Conservation (phyloP, 2,797 vertebrate species). For the Ctenopoma kingsleyae region DNA sequence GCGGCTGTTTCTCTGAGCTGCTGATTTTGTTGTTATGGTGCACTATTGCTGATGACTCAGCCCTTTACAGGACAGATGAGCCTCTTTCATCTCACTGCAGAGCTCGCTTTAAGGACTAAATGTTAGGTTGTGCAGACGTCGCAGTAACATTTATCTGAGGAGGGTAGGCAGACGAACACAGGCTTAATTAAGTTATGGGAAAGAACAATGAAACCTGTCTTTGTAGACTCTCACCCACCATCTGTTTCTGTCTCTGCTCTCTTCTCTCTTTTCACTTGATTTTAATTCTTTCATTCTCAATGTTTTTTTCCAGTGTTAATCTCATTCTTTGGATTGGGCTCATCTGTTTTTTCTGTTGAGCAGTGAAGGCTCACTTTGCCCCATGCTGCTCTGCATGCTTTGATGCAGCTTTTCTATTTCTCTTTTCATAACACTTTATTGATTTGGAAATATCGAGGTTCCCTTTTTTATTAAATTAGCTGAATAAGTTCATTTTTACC, state of each 20-base stretch:
- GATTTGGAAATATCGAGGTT: slow-evolving; percentile 40
- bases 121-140: slow-evolving; percentile 37
- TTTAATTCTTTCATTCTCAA: slow-evolving; percentile 36
- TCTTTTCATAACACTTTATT: slow-evolving; percentile 29
- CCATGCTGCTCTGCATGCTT: slow-evolving; percentile 31
- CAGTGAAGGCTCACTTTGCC: slow-evolving; percentile 13
- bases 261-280: slow-evolving; percentile 24
- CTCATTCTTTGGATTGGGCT: slow-evolving; percentile 47
- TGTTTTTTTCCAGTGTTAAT: slow-evolving; percentile 18
- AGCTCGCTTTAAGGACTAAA: slow-evolving; percentile 49
- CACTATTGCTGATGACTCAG: slow-evolving; percentile 66
- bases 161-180: slow-evolving; percentile 21
- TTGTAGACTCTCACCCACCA: slow-evolving; percentile 31
- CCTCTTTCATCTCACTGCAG: slow-evolving; percentile 60
- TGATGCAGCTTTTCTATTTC: slow-evolving; percentile 36
- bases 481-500: slow-evolving; percentile 8
- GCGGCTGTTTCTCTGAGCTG: slow-evolving; percentile 30
- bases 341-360: slow-evolving; percentile 50
- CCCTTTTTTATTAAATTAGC: slow-evolving; percentile 41
- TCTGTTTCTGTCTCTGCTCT: slow-evolving; percentile 36
- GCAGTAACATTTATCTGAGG: slow-evolving; percentile 53
- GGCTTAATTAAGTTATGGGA: slow-evolving; percentile 67
- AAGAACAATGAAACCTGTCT: slow-evolving; percentile 58
- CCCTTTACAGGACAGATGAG: slow-evolving; percentile 57
- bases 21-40: slow-evolving; percentile 44